Percentiles rank a stretch among this genome's conserved stretches.
phyloP scores from a whole-genome alignment of 1,140 invertebrate genomes.

The Musca vetustissima region DNA sequence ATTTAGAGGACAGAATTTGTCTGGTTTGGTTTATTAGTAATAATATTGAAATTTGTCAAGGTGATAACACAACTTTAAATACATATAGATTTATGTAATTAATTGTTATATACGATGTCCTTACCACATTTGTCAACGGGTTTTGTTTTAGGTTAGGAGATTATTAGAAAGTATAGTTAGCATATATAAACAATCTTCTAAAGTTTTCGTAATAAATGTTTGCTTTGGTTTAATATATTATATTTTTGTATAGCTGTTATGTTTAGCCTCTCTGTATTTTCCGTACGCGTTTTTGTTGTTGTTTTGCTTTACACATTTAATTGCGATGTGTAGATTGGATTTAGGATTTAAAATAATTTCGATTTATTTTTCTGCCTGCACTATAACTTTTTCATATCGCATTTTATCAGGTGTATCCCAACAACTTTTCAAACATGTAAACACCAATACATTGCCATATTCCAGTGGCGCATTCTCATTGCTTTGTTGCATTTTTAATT shows the following conservation, averaged over 20 bases:
- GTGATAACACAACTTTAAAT: too few species aligned
- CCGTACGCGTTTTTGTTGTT: background rate
- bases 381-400: slow-evolving; percentile 71
- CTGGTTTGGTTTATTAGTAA: too few species aligned
- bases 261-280: slow-evolving; percentile 1
- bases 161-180: slow-evolving; percentile 1
- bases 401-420: slow-evolving; percentile 71
- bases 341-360: background rate
- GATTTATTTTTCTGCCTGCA: slow-evolving; percentile 67
- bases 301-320: background rate
- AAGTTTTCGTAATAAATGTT: background rate
- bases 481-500: slow-evolving; percentile 62
- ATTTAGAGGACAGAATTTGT: slow-evolving; percentile 5
- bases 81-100: too few species aligned
- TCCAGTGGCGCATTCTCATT: slow-evolving; percentile 64
- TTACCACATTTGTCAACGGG: too few species aligned
- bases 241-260: background rate
- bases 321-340: slow-evolving; percentile 6
- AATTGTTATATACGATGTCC: too few species aligned
- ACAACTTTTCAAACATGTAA: slow-evolving; percentile 80
- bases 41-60: too few species aligned
- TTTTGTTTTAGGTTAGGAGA: background rate
- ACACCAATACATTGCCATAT: slow-evolving; percentile 79
- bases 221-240: background rate
- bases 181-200: background rate